phyloP scores from a whole-genome alignment of 2,888 invertebrate species.

The Caenorhabditis angaria region DNA sequence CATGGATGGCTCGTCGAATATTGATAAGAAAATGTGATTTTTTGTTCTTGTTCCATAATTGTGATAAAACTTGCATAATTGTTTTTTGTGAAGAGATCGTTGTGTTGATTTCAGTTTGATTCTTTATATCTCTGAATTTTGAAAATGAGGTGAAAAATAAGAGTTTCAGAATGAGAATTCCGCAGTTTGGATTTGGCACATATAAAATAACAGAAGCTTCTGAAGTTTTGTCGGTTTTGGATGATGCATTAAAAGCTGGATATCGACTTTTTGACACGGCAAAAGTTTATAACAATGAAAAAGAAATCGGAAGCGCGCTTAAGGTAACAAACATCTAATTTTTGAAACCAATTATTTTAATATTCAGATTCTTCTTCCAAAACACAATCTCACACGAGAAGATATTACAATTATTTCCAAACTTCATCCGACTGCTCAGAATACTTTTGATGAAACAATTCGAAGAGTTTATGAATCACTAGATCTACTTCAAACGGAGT shows the following conservation, averaged over 20 bases:
- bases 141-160: no score
- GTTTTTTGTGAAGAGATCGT: no score
- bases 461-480: slow-evolving; percentile 59
- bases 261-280: slow-evolving; percentile 80
- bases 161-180: neutral
- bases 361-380: slow-evolving; percentile 75
- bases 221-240: slow-evolving; percentile 52
- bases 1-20: slow-evolving; percentile 62
- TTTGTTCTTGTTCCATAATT: neutral
- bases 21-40: neutral
- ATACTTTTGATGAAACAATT: slow-evolving; percentile 36
- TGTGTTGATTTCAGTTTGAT: no score
- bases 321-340: slow-evolving; percentile 67
- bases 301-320: slow-evolving; percentile 79
- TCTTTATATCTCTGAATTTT: no score
- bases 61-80: slow-evolving; percentile 1
- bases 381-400: slow-evolving; percentile 79
- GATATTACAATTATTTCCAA: slow-evolving; percentile 86
- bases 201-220: slow-evolving; percentile 62
- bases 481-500: slow-evolving; percentile 48
- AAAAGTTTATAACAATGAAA: slow-evolving; percentile 82
- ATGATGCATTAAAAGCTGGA: slow-evolving; percentile 73
- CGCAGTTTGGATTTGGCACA: slow-evolving; percentile 68
- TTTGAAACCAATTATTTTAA: no score
- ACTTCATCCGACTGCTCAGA: slow-evolving; percentile 73